phyloP scores from a whole-genome alignment of 2,888 invertebrate species.

The Corbicula japonica region DNA sequence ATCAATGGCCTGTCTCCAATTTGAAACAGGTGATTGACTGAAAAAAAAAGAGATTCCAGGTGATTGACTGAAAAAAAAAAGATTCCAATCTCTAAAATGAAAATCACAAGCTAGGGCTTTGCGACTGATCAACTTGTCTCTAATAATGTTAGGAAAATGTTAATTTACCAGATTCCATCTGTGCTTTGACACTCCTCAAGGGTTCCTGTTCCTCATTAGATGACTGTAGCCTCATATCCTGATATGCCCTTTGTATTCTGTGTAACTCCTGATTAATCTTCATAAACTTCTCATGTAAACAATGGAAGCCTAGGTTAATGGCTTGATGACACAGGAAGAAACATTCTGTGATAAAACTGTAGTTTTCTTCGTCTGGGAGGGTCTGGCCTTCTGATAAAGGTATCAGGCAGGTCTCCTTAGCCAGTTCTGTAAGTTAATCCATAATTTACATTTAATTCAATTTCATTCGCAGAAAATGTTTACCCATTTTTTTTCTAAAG shows the following conservation, averaged over 20 bases:
- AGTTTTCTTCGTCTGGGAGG: slow-evolving; percentile 64
- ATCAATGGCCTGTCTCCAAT: too few relatives aligned
- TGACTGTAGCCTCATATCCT: slow-evolving; percentile 89
- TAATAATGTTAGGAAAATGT: too few relatives aligned
- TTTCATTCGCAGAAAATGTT: too few relatives aligned
- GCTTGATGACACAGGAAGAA: slow-evolving; percentile 96
- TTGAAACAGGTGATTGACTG: too few relatives aligned
- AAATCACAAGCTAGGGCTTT: too few relatives aligned
- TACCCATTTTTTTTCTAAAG: too few relatives aligned
- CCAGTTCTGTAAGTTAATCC: slow-evolving; percentile 71
- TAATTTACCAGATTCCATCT: slow-evolving; percentile 84
- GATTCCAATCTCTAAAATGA: too few relatives aligned
- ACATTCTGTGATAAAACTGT: slow-evolving; percentile 93
- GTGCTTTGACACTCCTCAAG: slow-evolving; percentile 79
- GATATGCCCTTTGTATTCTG: slow-evolving; percentile 91
- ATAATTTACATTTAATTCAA: too few relatives aligned
- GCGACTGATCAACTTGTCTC: too few relatives aligned
- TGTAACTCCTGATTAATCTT: slow-evolving; percentile 90
- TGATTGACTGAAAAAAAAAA: too few relatives aligned
- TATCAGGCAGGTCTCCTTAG: slow-evolving; percentile 93
- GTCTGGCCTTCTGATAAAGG: slow-evolving; percentile 88
- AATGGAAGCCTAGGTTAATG: slow-evolving; percentile 91
- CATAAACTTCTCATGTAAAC: slow-evolving; percentile 87
- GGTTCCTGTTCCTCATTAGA: slow-evolving; percentile 88
- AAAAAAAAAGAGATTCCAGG: too few relatives aligned